Percentiles rank a stretch among this genome's conserved stretches.
These are phyloP conservation scores for Dipodomys stephensi DNA, from an alignment of 2,113 vertebrate species.

Conservation along the genomic window DNA sequence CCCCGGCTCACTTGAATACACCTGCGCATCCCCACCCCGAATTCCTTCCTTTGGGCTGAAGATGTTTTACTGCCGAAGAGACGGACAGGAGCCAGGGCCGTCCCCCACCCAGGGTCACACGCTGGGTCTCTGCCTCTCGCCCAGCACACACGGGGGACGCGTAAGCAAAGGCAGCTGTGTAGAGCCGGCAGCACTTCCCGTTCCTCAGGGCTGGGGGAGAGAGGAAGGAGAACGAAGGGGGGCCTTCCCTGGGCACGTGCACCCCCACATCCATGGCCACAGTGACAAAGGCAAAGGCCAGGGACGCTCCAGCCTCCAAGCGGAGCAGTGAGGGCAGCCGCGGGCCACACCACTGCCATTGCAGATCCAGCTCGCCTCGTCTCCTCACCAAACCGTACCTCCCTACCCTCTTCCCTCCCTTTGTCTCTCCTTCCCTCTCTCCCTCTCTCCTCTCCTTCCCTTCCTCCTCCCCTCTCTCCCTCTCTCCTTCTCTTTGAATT, in stretches of 20 bases:
- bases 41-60: not conserved
- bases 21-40: no score
- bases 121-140: rapidly evolving
- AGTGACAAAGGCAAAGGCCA: no score
- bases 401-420: no score
- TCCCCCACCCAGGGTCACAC: rapidly evolving
- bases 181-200: rapidly evolving
- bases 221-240: no score
- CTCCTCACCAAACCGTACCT: not conserved
- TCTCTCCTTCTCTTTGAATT: no score
- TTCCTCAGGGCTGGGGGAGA: rapidly evolving
- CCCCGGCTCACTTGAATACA: rapidly evolving
- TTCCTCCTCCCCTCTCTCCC: no score
- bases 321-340: rapidly evolving
- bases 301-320: rapidly evolving
- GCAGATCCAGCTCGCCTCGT: rapidly evolving
- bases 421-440: no score
- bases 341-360: rapidly evolving
- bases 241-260: no score
- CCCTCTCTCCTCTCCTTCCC: no score
- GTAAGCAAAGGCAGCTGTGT: rapidly evolving
- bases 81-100: not conserved
- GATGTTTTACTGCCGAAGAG: not conserved
- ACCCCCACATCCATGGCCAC: no score
- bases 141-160: rapidly evolving